Evolutionary conservation across 2,888 invertebrate species (phyloP), one percentile per base, ranked within the genome.

Genomic region (Pyrochroa serraticornis): DNA sequence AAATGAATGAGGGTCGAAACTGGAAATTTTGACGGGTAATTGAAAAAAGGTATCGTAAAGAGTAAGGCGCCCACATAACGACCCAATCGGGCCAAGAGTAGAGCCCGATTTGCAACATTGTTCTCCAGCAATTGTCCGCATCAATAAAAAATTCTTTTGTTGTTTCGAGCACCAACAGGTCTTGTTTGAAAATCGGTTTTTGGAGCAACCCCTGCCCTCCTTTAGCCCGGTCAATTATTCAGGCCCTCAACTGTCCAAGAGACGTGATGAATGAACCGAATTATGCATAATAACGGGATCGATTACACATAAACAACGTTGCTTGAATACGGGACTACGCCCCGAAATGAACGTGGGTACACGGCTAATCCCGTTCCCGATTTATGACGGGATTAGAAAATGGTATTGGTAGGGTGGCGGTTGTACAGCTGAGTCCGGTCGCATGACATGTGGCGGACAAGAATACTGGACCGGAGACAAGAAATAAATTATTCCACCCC

Each of bases 261-360:
- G 8, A 14, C 35, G 36, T 51, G 51, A 51, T 51, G 37, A 51
- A 51, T 44, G 51, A 51, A 44, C 10, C 37, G 43, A 44, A 44
- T 53, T 42, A 55, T 48, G 55, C 48, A 55, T 48, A 55, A 55
- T 48, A 55, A 48, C 43, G 9, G 43, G 32, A 55, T 55, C 43
- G 48, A 55, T 48, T 42, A 48, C 31, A 31, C 41, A 54, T 45
- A 52, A 52, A 53, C 53, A 53, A 46, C 33, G 45, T 8, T 6
- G 42, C 35, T 44, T 32, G 31, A 45, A 45, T 45, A 43, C 37
- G 52, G 32, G 46, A 33, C 9, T 9, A 53, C 53, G 46, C 53
- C 46, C 46, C 22, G n/a, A 22, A 22, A 5, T 22, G 22, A 22
- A 22, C 22, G 22, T 22, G 46, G 33, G 45, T 38, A 6, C n/a